These are phyloP conservation scores for Rhyzopertha dominica DNA, from an alignment of 1,140 invertebrate species.

Conservation along the genomic window DNA sequence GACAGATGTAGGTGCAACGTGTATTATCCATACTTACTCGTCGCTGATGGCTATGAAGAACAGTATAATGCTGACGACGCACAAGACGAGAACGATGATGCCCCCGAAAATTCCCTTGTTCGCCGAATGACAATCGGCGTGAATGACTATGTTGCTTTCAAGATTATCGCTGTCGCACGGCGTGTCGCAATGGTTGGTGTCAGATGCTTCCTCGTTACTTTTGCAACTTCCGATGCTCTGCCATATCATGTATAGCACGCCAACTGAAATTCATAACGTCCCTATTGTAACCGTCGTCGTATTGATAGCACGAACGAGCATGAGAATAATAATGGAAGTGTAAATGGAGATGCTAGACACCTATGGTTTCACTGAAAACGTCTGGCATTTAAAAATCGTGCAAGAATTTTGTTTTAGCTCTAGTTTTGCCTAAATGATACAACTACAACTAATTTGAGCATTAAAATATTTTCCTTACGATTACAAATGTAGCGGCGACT, in stretches of 20 bases:
- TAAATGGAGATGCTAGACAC: too few species aligned
- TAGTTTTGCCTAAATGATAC: too few species aligned
- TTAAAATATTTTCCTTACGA: too few species aligned
- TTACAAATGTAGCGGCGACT: too few species aligned
- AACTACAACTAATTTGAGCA: too few species aligned
- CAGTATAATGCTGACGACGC: conserved; percentile 61
- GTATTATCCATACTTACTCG: conserved; percentile 41
- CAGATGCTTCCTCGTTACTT: conserved; percentile 28
- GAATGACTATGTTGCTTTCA: conserved; percentile 56
- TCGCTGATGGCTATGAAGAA: conserved; percentile 62
- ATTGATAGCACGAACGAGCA: too few species aligned
- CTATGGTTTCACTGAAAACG: too few species aligned
- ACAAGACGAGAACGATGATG: conserved; percentile 57
- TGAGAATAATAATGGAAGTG: too few species aligned
- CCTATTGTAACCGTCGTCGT: too few species aligned
- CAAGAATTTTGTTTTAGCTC: too few species aligned
- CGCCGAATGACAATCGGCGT: conserved; percentile 67
- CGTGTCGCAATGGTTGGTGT: conserved; percentile 27
- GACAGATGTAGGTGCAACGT: too few species aligned
- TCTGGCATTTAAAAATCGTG: too few species aligned
- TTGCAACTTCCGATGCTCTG: conserved; percentile 60
- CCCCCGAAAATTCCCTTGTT: conserved; percentile 67
- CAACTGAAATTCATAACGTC: conserved; percentile 52
- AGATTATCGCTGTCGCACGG: conserved; percentile 47
- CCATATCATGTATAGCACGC: conserved; percentile 68